Evolutionary conservation across 2,797 vertebrate genomes (phyloP), one percentile per base, ranked within the genome.

Genomic region (Aselliscus stoliczkanus): DNA sequence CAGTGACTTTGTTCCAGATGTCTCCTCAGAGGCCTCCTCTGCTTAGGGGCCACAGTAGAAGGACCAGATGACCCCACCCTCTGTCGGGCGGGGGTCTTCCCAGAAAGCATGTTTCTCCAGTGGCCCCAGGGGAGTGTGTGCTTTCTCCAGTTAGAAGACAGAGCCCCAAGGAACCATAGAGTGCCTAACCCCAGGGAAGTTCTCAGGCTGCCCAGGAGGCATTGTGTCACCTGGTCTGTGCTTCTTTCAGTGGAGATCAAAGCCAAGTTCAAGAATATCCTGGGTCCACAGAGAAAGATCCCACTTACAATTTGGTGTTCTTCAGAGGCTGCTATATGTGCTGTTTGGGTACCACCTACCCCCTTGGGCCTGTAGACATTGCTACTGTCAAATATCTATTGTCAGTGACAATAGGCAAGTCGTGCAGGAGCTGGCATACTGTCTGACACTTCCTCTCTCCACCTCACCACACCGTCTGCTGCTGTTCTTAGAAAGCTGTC

Each of bases 401-500:
- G 85, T 96, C 96, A 58, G 84, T 72, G 93, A 91, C 25, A 64
- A 73, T 83, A 34, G 94, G 84, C 2, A 1, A 91, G 75, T 73
- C 2, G 2, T 8, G n/a, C 5, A 0, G 86, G 79, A 79, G 62
- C 87, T 70, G 54, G 29, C 65, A 1, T 0, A 0, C 81, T 69
- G 76, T 72, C 80, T 69, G 76, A 92, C 89, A 50, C 42, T 1
- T 88, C 29, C 31, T 10, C 47, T 96, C 79, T 82, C 60, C 87
- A 90, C 67, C 56, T 94, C 2, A 29, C 60, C 47, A 15, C 5
- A 0, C 67, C 88, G 79, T n/a, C 85, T 75, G 80, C 7, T 20
- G 81, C 70, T 0, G 37, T 47, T 75, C 44, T 84, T 10, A 37
- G 73, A 42, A 67, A 73, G 65, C 65, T 64, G 79, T 64, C 80